Evolutionary conservation across 2,888 invertebrate species (phyloP), one percentile per base, ranked within the genome.

Genomic region (Tenthredo mesomela): DNA sequence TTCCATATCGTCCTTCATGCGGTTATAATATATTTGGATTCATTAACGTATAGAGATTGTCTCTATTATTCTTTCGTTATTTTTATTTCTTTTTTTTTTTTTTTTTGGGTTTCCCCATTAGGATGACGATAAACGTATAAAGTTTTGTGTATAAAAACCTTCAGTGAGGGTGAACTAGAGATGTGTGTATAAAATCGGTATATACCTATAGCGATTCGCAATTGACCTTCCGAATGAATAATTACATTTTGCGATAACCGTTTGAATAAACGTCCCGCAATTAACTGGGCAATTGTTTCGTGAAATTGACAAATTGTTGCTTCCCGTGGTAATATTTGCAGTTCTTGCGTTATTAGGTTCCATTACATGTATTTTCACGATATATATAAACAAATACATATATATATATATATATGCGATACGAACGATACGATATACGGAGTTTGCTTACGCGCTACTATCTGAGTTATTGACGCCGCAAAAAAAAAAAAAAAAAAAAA

Each of bases 251-350:
- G 67, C 67, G 67, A 67, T 43, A 73, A 43, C 21, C 73, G 25
- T 73, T 29, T 43, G 73, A 73, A 73, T 43, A 43, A 43, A 73
- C 73, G 43, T 40, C 73, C n/a, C 21, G 61, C 5, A 61, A 37
- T 40, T 25, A 80, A 80, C 33, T n/a, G 21, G 15, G 7, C 29
- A 77, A 77, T 77, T 77, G 77, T 77, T 77, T 18, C 54, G 33
- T 54, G 40, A 80, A 80, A 61, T 37, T 80, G 80, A 80, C 40
- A 80, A 80, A 80, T 80, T 80, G 80, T 40, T 80, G 37, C 61
- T 61, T 61, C 40, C 61, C 61, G 21, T 61, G 1, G 80, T 73
- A 25, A 43, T 73, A 43, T 43, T 73, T 73, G 9, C 43, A 43
- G 61, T 77, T 77, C 29, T 77, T 54, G 54, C 77, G 50, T 77